These are phyloP conservation scores for Linnaemya tessellans DNA, from an alignment of 2,888 invertebrate genomes.

Conservation along the genomic window DNA sequence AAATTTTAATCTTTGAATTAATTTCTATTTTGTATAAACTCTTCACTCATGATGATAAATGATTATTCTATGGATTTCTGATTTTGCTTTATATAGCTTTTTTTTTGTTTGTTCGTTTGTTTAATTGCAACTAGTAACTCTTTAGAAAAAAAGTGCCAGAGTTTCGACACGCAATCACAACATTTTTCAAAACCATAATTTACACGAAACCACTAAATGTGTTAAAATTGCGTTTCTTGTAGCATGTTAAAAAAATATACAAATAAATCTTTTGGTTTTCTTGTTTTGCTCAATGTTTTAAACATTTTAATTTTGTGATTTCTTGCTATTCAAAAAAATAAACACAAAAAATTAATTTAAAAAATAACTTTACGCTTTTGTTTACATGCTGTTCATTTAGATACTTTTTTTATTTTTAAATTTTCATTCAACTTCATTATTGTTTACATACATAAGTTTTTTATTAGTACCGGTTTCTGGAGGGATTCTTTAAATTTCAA, in stretches of 20 bases:
- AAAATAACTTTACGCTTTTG: constrained; percentile 50
- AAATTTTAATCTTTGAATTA: constrained; percentile 17
- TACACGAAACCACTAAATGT: constrained; percentile 58
- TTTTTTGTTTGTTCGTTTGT: not conserved
- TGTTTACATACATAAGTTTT: not conserved
- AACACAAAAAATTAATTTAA: constrained; percentile 9
- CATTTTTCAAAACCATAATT: constrained; percentile 62
- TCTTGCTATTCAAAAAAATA: constrained; percentile 15
- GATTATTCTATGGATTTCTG: constrained; percentile 34
- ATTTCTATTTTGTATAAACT: constrained; percentile 28
- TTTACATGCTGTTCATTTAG: constrained; percentile 45
- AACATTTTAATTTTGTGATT: constrained; percentile 43
- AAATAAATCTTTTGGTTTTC: constrained; percentile 16
- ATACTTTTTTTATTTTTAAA: constrained; percentile 7
- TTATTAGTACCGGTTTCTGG: constrained; percentile 12
- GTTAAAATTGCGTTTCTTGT: constrained; percentile 61
- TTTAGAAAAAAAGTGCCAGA: constrained; percentile 27
- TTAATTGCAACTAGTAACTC: constrained; percentile 11
- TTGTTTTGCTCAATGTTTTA: constrained; percentile 40
- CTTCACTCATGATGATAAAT: constrained; percentile 48
- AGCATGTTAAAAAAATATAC: constrained; percentile 7
- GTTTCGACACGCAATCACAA: constrained; percentile 58
- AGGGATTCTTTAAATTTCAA: constrained; percentile 29
- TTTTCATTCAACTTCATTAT: constrained; percentile 13
- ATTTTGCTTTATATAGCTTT: not conserved